These are phyloP conservation scores for Tetranychus truncatus DNA, from an alignment of 2,888 invertebrate genomes.

Conservation along the genomic window DNA sequence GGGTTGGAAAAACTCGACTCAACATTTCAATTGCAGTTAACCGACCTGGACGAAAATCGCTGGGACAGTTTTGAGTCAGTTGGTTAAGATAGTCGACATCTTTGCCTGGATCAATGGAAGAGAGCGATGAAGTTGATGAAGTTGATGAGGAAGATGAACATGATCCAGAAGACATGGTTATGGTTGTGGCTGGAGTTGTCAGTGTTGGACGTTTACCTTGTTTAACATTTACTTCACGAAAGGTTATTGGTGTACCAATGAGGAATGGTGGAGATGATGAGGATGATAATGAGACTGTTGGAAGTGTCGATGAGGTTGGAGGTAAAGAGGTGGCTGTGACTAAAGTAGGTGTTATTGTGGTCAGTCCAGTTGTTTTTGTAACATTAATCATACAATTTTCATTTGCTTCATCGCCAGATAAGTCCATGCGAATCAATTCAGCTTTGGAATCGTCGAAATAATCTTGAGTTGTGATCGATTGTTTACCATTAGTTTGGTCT, in stretches of 20 bases:
- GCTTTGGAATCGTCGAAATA: neutral
- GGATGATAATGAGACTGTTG: neutral
- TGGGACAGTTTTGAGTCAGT: constrained; percentile 18
- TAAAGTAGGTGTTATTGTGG: neutral
- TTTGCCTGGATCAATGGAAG: neutral
- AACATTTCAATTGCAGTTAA: constrained; percentile 49
- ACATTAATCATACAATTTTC: neutral
- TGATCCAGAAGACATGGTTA: neutral
- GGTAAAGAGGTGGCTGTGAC: neutral
- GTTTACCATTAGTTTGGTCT: neutral
- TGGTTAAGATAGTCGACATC: neutral
- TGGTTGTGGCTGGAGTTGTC: neutral
- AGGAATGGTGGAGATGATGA: neutral
- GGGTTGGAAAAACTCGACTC: constrained; percentile 60
- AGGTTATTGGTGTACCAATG: neutral
- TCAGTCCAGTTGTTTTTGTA: neutral
- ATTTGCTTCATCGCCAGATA: neutral
- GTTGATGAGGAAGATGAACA: neutral
- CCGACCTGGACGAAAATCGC: constrained; percentile 24
- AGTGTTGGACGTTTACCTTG: neutral
- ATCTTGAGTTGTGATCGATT: neutral
- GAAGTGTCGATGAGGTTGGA: neutral
- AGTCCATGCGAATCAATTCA: neutral
- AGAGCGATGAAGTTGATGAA: neutral
- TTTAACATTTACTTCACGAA: neutral